Base-by-base conservation (phyloP, 2,113 vertebrate species). In the Salvelinus fontinalis region DNA sequence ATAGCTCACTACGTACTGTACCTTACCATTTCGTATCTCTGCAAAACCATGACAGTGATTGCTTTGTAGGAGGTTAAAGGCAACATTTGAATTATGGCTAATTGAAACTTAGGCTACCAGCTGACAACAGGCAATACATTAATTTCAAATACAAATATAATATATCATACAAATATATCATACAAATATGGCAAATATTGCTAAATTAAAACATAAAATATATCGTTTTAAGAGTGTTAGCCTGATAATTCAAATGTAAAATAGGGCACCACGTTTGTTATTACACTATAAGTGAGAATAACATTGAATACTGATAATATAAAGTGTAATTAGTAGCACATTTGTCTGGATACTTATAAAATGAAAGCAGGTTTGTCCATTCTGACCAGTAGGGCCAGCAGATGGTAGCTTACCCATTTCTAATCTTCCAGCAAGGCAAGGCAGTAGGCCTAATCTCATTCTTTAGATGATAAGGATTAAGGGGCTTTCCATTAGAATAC, bases 401-500 rank as follows among this genome's bases (percentile, higher is more conserved):
- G 87, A 84, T 88, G 83, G 85, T 83, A 31, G 67, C 74, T 65
- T 66, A 75, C 44, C 20, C 22, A 71, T 54, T 82, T 75, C 48
- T 75, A 77, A 85, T 79, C 82, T 83, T 78, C 59, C n/a, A 73
- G 75, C 70, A 26, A 44, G 78, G 51, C 62, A 49, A 54, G 14
- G 51, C 51, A 54, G 51, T 54, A 54, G 51, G 16, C 82, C 76
- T 91, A 92, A 92, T 91, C 90, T 83, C 77, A 84, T 84, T 88
- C 85, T 88, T 87, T 68, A 65, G 82, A 79, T 89, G 81, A 91
- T 83, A 79, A 80, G 88, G 89, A 85, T 90, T 89, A 88, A 78
- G 67, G 71, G 48, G 65, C 57, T 85, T 67, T 79, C 48, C 65
- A 71, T 79, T 82, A 29, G 34, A 26, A 27, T 80, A 84, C 75